Conservation (phyloP, 2,797 vertebrate species). For the Allobates femoralis region DNA sequence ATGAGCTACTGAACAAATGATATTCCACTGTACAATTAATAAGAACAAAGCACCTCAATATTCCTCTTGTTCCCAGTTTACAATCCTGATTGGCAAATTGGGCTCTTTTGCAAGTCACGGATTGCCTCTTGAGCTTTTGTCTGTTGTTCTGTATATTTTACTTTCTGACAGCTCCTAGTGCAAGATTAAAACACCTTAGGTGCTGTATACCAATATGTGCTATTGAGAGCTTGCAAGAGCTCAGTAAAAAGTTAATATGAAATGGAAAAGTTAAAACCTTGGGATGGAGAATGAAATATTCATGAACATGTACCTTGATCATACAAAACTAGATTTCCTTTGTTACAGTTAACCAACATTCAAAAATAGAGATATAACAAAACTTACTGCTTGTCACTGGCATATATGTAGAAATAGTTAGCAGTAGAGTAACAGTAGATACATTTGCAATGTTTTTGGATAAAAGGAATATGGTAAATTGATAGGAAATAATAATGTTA, state of each 20-base stretch:
- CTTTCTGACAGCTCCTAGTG: conserved; percentile 56
- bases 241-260: conserved; percentile 60
- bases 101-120: conserved; percentile 26
- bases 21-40: conserved; percentile 2
- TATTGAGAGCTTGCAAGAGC: conserved; percentile 58
- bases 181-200: conserved; percentile 62
- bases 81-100: conserved; percentile 7
- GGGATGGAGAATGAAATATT: conserved; percentile 58
- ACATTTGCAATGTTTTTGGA: neutral
- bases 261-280: conserved; percentile 56
- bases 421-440: neutral
- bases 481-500: neutral
- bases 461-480: neutral
- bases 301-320: conserved; percentile 49
- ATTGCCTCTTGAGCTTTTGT: conserved; percentile 51
- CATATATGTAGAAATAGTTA: conserved; percentile 22
- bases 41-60: conserved; percentile 4
- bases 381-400: neutral
- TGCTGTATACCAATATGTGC: conserved; percentile 59
- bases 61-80: neutral
- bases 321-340: conserved; percentile 32
- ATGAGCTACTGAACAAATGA: neutral
- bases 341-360: conserved; percentile 40
- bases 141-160: conserved; percentile 48
- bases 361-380: conserved; percentile 19